Evolutionary conservation across 2,113 vertebrate species (phyloP).

Genomic region (Apaloderma vittatum): DNA sequence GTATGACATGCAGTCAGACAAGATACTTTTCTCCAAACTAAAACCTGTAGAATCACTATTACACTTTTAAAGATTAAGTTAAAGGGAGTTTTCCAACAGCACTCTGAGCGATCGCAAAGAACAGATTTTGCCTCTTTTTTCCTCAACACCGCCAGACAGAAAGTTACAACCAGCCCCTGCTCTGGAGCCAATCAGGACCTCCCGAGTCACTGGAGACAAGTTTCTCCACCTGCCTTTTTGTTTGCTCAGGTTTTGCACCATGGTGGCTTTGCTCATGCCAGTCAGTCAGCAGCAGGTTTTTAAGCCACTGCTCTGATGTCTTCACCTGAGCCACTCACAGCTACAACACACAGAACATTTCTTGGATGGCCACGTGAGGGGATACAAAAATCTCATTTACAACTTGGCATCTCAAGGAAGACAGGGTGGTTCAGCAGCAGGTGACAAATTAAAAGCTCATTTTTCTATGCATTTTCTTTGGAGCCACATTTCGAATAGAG

Average conservation of each 20-base stretch:
- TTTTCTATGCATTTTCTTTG: conserved; percentile 58
- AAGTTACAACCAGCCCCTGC: not conserved
- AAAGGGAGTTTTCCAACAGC: not conserved
- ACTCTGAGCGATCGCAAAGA: not conserved
- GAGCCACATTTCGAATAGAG: not conserved
- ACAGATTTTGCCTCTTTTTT: not conserved
- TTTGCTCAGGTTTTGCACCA: not conserved
- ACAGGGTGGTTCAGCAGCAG: conserved; percentile 42
- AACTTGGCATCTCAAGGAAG: conserved; percentile 45
- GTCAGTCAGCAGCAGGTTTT: conserved; percentile 11
- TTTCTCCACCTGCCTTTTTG: conserved; percentile 1
- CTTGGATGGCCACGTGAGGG: not conserved
- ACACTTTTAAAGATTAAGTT: not conserved
- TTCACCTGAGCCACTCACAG: conserved; percentile 40
- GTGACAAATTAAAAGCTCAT: conserved; percentile 63
- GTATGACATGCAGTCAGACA: not conserved
- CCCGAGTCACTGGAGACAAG: not conserved
- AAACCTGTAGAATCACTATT: not conserved
- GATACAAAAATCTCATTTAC: conserved; percentile 49
- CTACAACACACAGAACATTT: not conserved
- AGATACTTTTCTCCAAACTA: not conserved
- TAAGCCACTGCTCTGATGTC: conserved; percentile 16
- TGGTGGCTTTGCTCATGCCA: not conserved
- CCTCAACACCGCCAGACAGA: not conserved
- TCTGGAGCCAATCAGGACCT: not conserved